phyloP scores from a whole-genome alignment of 2,113 vertebrate species.

The Clinocottus analis region DNA sequence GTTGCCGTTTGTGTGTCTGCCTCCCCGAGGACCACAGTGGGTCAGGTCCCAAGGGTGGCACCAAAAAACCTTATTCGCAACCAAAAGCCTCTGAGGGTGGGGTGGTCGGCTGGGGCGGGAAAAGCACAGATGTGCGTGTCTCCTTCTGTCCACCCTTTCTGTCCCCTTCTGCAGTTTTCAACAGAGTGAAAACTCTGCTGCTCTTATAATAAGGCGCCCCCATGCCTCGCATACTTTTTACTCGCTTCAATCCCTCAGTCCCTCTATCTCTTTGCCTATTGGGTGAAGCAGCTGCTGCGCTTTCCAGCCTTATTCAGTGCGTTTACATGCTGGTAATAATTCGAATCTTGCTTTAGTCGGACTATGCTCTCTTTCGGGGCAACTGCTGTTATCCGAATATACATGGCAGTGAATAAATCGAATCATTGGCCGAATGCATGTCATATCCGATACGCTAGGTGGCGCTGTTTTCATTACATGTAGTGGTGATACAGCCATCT shows the following conservation, averaged over 20 bases:
- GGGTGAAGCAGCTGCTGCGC: conserved; percentile 60
- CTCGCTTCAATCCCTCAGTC: background rate
- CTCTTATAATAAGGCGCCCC: conserved; percentile 40
- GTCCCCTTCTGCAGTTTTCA: conserved; percentile 48
- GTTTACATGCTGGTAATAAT: too few relatives aligned
- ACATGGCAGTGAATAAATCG: too few relatives aligned
- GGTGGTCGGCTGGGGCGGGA: conserved; percentile 25
- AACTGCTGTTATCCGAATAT: too few relatives aligned
- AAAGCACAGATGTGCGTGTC: conserved; percentile 62
- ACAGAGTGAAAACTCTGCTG: conserved; percentile 30
- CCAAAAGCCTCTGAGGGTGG: conserved; percentile 43
- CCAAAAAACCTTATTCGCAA: conserved; percentile 36
- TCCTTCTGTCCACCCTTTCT: conserved; percentile 53
- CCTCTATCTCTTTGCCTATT: conserved; percentile 27
- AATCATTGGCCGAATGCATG: too few relatives aligned
- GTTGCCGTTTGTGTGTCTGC: conserved; percentile 38
- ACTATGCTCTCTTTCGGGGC: too few relatives aligned
- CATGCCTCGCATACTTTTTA: background rate
- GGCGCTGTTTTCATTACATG: too few relatives aligned
- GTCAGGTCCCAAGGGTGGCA: conserved; percentile 59
- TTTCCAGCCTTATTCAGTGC: conserved; percentile 53
- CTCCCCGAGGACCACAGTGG: conserved; percentile 31
- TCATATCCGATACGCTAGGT: too few relatives aligned
- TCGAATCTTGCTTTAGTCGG: too few relatives aligned
- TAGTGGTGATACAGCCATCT: too few relatives aligned